Evolutionary conservation across 2,113 vertebrate species (phyloP).

Genomic region (Lamprologus lemairii): DNA sequence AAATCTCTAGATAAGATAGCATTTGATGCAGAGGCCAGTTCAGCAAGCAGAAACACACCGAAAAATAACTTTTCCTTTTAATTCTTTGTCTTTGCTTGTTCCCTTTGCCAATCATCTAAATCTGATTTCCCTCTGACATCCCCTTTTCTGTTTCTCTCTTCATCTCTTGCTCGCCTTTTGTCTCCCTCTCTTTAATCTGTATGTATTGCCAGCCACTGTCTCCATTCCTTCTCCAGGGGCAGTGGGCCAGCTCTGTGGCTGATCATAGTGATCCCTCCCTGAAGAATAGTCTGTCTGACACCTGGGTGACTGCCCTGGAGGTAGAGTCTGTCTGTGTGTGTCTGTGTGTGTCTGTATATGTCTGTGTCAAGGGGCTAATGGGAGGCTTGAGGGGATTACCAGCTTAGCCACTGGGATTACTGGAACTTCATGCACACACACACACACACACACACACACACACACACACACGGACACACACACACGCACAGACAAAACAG

Average conservation of each 20-base stretch:
- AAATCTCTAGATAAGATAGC: not conserved
- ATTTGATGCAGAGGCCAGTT: not conserved
- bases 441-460: not conserved
- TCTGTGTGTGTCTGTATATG: not conserved
- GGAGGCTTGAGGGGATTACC: conserved; percentile 57
- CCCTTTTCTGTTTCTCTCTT: not conserved
- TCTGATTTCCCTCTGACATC: not conserved
- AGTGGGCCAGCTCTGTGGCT: conserved; percentile 33
- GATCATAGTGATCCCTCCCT: conserved; percentile 54
- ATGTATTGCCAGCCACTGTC: conserved; percentile 34
- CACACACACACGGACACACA: no score
- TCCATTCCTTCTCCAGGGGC: conserved; percentile 28
- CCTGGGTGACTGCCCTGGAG: conserved; percentile 49
- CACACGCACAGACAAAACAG: not conserved
- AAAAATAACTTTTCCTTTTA: not conserved
- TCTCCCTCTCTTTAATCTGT: conserved; percentile 34
- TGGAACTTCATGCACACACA: conserved; percentile 28
- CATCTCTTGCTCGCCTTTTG: not conserved
- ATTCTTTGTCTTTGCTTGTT: not conserved
- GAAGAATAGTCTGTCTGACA: conserved; percentile 37
- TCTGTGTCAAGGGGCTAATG: conserved; percentile 50
- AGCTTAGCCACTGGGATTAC: conserved; percentile 63
- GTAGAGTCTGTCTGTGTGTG: not conserved
- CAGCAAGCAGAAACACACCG: not conserved
- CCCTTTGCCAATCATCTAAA: not conserved